A percentile compares a stretch with the other conserved stretches of the same genome.
phyloP scores from a whole-genome alignment of 1,140 invertebrate species.

The Drosophila neocordata region DNA sequence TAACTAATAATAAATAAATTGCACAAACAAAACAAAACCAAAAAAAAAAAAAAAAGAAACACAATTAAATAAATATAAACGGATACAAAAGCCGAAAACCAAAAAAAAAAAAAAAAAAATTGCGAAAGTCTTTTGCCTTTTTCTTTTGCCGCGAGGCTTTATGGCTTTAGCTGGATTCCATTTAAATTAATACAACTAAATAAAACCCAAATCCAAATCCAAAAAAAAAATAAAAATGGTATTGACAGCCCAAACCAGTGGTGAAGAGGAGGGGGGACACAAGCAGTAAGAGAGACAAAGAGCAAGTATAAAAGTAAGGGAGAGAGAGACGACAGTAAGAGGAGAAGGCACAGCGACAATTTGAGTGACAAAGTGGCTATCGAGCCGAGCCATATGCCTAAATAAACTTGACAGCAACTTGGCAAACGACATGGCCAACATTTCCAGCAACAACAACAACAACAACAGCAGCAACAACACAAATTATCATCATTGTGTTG shows the following conservation, averaged over 20 bases:
- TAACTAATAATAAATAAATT: conserved; percentile 77
- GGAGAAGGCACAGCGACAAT: conserved; percentile 8
- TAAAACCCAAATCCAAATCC: conserved; percentile 16
- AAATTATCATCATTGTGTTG: conserved; percentile 14
- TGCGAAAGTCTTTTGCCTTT: conserved; percentile 67
- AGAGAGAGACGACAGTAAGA: background rate
- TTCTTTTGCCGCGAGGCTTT: conserved; percentile 33
- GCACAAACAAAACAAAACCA: conserved; percentile 57
- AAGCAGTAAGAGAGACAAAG: background rate
- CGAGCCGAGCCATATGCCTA: conserved; percentile 56
- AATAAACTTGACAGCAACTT: conserved; percentile 57
- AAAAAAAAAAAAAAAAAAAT: too few relatives aligned
- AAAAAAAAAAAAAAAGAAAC: conserved; percentile 33
- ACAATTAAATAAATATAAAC: conserved; percentile 41
- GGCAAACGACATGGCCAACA: conserved; percentile 35
- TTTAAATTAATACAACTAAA: conserved; percentile 5
- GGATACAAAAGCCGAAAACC: conserved; percentile 64
- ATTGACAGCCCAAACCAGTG: conserved; percentile 30
- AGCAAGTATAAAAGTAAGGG: background rate
- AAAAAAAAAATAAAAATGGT: conserved; percentile 12
- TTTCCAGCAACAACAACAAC: conserved; percentile 28
- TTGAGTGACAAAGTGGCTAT: conserved; percentile 58
- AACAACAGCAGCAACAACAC: conserved; percentile 16
- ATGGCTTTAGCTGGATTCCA: conserved; percentile 6
- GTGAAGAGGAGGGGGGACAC: too few relatives aligned